phyloP scores from a whole-genome alignment of 1,140 invertebrate species.

The Drosophila melanica region DNA sequence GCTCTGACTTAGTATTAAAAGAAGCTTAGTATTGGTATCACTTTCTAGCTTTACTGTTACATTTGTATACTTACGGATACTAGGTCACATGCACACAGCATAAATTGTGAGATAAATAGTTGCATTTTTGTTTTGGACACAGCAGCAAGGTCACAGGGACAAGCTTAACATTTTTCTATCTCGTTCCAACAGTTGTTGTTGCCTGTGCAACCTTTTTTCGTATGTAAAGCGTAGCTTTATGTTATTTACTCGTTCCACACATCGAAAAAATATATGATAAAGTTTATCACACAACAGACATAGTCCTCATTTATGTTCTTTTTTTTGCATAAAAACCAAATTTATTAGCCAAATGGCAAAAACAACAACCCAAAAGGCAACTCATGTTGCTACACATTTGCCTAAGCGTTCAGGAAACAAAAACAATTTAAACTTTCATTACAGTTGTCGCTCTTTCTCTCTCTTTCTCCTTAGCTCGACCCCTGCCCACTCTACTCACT shows the following conservation, averaged over 20 bases:
- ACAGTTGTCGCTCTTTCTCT: constrained; percentile 36
- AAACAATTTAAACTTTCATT: constrained; percentile 80
- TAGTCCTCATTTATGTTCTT: background rate
- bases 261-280: constrained; percentile 37
- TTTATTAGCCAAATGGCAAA: constrained; percentile 53
- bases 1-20: no score
- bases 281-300: constrained; percentile 39
- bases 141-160: background rate
- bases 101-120: background rate
- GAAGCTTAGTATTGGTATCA: no score
- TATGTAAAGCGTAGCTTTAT: no score
- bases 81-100: no score
- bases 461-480: background rate
- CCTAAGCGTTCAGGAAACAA: constrained; percentile 44
- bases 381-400: constrained; percentile 43
- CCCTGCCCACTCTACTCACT: background rate
- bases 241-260: background rate
- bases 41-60: no score
- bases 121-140: background rate
- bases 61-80: no score
- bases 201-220: no score
- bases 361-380: constrained; percentile 16
- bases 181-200: no score
- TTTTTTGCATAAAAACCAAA: constrained; percentile 42
- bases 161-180: background rate